These are phyloP conservation scores for Centroberyx gerrardi DNA, from an alignment of 2,797 vertebrate genomes.

Conservation along the genomic window DNA sequence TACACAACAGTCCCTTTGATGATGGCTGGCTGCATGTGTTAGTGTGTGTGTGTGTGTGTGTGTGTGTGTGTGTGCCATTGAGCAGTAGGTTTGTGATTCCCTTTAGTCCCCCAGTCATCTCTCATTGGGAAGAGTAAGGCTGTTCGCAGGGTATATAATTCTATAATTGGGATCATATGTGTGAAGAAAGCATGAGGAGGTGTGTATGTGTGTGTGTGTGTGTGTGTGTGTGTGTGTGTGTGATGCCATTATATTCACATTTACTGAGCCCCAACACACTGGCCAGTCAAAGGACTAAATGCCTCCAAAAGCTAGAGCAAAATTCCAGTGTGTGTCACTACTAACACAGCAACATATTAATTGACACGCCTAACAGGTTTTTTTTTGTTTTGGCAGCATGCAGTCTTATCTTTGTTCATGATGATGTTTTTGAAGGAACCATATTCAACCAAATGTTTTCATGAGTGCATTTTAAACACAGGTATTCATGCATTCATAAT, in stretches of 20 bases:
- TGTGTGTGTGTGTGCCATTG: not conserved
- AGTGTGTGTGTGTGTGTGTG: not conserved
- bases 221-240: slow-evolving; percentile 17
- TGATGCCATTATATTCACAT: not conserved
- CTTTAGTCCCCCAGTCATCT: slow-evolving; percentile 55
- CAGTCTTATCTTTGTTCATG: no score
- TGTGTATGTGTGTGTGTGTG: slow-evolving; percentile 27
- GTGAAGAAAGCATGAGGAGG: slow-evolving; percentile 25
- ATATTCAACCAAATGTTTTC: no score
- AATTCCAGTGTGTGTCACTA: not conserved
- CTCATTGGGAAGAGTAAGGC: slow-evolving; percentile 39
- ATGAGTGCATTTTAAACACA: no score
- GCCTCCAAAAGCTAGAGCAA: not conserved
- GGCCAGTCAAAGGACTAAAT: slow-evolving; percentile 2
- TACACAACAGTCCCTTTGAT: slow-evolving; percentile 10
- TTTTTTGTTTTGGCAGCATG: no score
- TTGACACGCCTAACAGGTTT: not conserved
- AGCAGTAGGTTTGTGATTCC: slow-evolving; percentile 47
- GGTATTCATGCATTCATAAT: no score
- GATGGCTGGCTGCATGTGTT: slow-evolving; percentile 26
- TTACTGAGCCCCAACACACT: not conserved
- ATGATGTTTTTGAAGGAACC: no score
- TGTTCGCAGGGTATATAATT: slow-evolving; percentile 42
- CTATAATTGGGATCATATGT: slow-evolving; percentile 70
- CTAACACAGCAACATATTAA: not conserved